phyloP scores from a whole-genome alignment of 2,113 vertebrate genomes.

The Oenanthe melanoleuca region DNA sequence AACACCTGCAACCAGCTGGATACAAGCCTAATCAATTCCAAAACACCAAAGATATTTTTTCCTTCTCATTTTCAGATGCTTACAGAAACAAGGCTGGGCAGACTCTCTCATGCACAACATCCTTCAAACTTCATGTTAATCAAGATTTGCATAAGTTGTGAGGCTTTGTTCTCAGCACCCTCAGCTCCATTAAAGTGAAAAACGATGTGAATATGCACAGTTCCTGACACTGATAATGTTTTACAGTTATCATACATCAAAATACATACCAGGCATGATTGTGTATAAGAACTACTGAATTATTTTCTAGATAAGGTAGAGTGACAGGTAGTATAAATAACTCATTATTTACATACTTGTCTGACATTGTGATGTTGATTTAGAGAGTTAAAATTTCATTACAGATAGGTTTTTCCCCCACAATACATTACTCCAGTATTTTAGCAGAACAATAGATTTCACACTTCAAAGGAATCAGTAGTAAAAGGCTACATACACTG shows the following conservation, averaged over 20 bases:
- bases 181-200: conserved; percentile 39
- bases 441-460: conserved; percentile 47
- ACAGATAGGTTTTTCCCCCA: background rate
- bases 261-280: background rate
- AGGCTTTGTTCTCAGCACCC: conserved; percentile 41
- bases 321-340: conserved; percentile 51
- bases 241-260: conserved; percentile 57
- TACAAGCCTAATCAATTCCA: conserved; percentile 6
- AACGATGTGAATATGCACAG: background rate
- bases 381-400: conserved; percentile 42
- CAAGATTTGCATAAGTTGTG: conserved; percentile 31
- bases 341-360: conserved; percentile 42
- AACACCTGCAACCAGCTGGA: conserved; percentile 3
- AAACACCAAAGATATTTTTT: background rate
- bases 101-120: background rate
- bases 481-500: background rate
- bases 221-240: conserved; percentile 42
- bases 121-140: background rate
- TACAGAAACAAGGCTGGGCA: background rate
- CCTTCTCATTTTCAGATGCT: conserved; percentile 13
- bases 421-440: background rate
- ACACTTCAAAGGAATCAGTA: conserved; percentile 48
- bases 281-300: conserved; percentile 17
- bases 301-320: conserved; percentile 48
- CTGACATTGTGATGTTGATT: conserved; percentile 17